Base-by-base conservation (phyloP, 1,140 invertebrate genomes). In the Musca domestica region DNA sequence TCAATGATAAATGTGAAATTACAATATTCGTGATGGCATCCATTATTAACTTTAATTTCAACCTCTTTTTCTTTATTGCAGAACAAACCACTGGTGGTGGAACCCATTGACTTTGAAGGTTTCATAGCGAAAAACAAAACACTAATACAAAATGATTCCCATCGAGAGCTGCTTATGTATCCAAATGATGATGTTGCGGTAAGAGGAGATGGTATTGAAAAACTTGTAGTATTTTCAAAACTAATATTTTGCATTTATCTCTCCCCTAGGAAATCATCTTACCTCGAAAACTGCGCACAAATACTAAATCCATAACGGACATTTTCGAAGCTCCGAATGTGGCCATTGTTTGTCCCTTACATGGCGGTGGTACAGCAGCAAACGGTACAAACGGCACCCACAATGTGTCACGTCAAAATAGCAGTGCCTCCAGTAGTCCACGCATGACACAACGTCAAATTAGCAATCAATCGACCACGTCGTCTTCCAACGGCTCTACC, bases 111-210 rank as follows among this genome's bases (percentile, higher is more conserved):
- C 81, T 97, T 95, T 84, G 95, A 97, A 84, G 89, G 87, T 72
- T 95, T 93, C 84, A 88, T 95, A 71, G 83, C 89, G 68, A 94
- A 95, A 84, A 95, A 96, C 83, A 94, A 94, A 87, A 94, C 93
- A 52, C 83, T 95, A 49, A 84, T 96, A 71, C 89, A 96, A 83
- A 96, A 97, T 90, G 95, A 97, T 85, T 92, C 94, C 27, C 90
- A 96, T 70, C 82, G 94, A 75, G 94, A 96, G 76, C 86, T 97
- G 72, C 83, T 97, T 27, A 84, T 95, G 19, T 96, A 95, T 85
- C 95, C 95, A 20, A 84, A 89, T 63, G 95, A 98, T 86, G 95
- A 96, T 87, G 89, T 96, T 74, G 91, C 90, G 49, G 93, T 95
- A 86, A 90, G 91, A 89, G 49, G 25, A 5, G 22, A 41, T 25